Percentiles rank a stretch among this genome's conserved stretches.
phyloP scores from a whole-genome alignment of 2,888 invertebrate species.

The Acrocyrtus sp. region DNA sequence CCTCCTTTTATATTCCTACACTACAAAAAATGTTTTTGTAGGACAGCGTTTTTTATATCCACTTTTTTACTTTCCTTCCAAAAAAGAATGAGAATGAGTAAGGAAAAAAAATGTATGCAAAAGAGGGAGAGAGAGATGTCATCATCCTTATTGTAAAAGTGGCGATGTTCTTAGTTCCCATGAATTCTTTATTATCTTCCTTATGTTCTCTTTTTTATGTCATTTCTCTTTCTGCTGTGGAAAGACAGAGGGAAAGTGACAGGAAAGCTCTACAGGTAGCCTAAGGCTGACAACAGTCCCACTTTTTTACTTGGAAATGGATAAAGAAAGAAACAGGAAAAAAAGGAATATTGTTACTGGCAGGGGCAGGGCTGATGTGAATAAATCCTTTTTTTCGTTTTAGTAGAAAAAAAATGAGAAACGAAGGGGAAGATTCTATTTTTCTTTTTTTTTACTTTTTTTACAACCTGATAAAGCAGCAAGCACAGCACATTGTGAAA shows the following conservation, averaged over 20 bases:
- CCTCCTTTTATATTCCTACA: too few relatives aligned
- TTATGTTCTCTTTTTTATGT: slow-evolving; percentile 11
- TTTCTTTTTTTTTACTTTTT: neutral
- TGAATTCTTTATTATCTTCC: slow-evolving; percentile 49
- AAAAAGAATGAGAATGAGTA: neutral
- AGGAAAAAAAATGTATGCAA: slow-evolving; percentile 20
- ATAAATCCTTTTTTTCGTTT: slow-evolving; percentile 33
- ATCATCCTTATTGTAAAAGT: slow-evolving; percentile 32
- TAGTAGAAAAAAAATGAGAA: slow-evolving; percentile 5
- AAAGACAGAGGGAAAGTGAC: slow-evolving; percentile 2
- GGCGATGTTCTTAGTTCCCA: slow-evolving; percentile 33
- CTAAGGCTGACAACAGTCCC: slow-evolving; percentile 30
- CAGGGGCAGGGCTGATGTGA: slow-evolving; percentile 22
- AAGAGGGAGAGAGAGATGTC: slow-evolving; percentile 10
- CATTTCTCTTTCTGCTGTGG: slow-evolving; percentile 28
- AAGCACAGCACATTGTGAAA: too few relatives aligned
- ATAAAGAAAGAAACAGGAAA: slow-evolving; percentile 12
- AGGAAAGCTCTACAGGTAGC: slow-evolving; percentile 49
- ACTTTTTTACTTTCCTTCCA: too few relatives aligned
- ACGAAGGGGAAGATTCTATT: neutral
- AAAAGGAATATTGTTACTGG: slow-evolving; percentile 14
- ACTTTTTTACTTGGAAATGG: slow-evolving; percentile 6
- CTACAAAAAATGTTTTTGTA: too few relatives aligned
- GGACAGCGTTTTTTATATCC: too few relatives aligned
- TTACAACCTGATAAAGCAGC: too few relatives aligned